Base-by-base conservation (phyloP, 1,140 invertebrate species). In the Galleria mellonella region DNA sequence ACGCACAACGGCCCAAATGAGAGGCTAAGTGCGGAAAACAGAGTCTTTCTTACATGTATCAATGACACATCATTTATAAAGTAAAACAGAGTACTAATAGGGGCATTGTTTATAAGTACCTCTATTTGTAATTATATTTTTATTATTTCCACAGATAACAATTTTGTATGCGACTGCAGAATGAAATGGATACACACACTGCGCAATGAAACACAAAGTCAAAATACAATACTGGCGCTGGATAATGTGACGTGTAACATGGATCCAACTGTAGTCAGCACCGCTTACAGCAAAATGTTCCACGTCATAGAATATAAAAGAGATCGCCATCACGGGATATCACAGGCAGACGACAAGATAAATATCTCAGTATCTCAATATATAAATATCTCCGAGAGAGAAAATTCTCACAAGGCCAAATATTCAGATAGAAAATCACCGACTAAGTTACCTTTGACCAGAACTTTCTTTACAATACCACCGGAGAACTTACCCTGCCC, bases 81-180 rank as follows among this genome's bases (percentile, higher is more conserved):
- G n/a, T n/a, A n/a, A n/a, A n/a, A n/a, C n/a, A n/a, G n/a, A n/a
- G n/a, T n/a, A n/a, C n/a, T n/a, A n/a, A n/a, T n/a, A n/a, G n/a
- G n/a, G n/a, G n/a, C n/a, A n/a, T n/a, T n/a, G n/a, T n/a, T n/a
- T n/a, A n/a, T n/a, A n/a, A n/a, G n/a, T 23, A 3, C 17, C 6
- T 3, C 2, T 23, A 23, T 23, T 23, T 3, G 2, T 48, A 28
- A 39, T 29, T 44, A 49, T 32, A 51, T 44, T 58, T 47, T 51
- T 56, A 60, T 67, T 62, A 49, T 69, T 55, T 88, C 88, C 87
- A 45, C 89, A 94, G 93, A 91, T 64, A 94, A 94, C 85, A 90
- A 90, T 71, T 92, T 94, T 82, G 88, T 90, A 48, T 94, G 93
- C 79, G 92, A 94, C 87, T 94, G 92, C 72, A 90, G 92, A 49